Percentiles rank a stretch among this genome's conserved stretches.
These are phyloP conservation scores for Tachyglossus aculeatus DNA, from an alignment of 2,797 vertebrate genomes.

Conservation along the genomic window DNA sequence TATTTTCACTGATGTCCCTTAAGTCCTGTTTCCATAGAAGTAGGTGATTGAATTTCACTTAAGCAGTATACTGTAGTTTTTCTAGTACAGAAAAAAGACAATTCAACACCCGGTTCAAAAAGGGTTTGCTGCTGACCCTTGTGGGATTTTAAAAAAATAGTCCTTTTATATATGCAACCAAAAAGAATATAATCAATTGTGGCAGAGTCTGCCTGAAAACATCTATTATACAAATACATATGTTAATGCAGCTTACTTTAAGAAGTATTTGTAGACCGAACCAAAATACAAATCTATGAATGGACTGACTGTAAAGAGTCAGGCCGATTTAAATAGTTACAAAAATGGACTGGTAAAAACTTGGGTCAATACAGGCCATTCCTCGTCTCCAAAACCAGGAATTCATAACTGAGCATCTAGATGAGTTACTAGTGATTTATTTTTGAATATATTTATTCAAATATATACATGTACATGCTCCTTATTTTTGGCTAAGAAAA, in stretches of 20 bases:
- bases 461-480: too few species aligned
- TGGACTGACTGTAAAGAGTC: too few species aligned
- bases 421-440: too few species aligned
- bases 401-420: too few species aligned
- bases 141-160: constrained; percentile 56
- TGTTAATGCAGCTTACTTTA: constrained; percentile 40
- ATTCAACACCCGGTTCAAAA: constrained; percentile 51
- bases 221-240: constrained; percentile 28
- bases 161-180: constrained; percentile 44
- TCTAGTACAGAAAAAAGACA: constrained; percentile 48
- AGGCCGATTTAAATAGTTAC: too few species aligned
- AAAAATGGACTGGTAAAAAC: too few species aligned
- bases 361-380: too few species aligned
- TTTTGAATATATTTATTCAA: too few species aligned
- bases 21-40: constrained; percentile 61
- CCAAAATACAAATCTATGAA: constrained; percentile 22
- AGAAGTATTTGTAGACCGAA: constrained; percentile 22
- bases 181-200: constrained; percentile 42
- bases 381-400: too few species aligned
- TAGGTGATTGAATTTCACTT: constrained; percentile 48
- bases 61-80: constrained; percentile 56
- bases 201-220: constrained; percentile 37
- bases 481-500: too few species aligned
- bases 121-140: constrained; percentile 53
- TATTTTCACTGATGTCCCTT: constrained; percentile 48